Conservation (phyloP, 1,140 invertebrate species). For the Zaprionus nigranus region DNA sequence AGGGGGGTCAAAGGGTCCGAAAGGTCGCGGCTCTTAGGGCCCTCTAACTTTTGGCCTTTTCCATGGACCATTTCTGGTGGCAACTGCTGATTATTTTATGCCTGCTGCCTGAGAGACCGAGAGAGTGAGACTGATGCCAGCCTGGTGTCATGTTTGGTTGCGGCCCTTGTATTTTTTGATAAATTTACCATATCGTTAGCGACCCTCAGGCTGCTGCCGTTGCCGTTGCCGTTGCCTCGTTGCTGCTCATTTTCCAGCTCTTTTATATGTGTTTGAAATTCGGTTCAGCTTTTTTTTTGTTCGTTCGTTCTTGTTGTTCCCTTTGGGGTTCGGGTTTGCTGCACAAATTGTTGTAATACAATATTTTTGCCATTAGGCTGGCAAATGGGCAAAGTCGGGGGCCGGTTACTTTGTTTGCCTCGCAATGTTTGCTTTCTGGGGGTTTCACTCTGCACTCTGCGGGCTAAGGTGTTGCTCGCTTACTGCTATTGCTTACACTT, state of each 20-base stretch:
- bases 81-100: conserved; percentile 76
- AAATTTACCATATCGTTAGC: conserved; percentile 83
- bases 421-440: conserved; percentile 57
- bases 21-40: conserved; percentile 63
- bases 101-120: conserved; percentile 36
- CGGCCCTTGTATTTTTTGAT: conserved; percentile 69
- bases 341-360: conserved; percentile 79
- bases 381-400: conserved; percentile 63
- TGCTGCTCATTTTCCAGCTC: conserved; percentile 38
- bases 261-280: conserved; percentile 60
- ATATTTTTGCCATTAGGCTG: conserved; percentile 79
- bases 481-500: conserved; percentile 57
- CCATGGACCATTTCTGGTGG: conserved; percentile 32
- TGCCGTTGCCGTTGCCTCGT: neutral
- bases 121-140: neutral
- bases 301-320: neutral
- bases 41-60: conserved; percentile 70
- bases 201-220: conserved; percentile 54
- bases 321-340: conserved; percentile 40
- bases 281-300: conserved; percentile 13
- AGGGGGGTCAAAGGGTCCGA: conserved; percentile 33
- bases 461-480: conserved; percentile 24
- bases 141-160: conserved; percentile 63
- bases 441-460: neutral
- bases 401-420: conserved; percentile 66